Percentiles rank a stretch among this genome's conserved stretches.
phyloP scores from a whole-genome alignment of 2,113 vertebrate genomes.

The Anolis carolinensis region DNA sequence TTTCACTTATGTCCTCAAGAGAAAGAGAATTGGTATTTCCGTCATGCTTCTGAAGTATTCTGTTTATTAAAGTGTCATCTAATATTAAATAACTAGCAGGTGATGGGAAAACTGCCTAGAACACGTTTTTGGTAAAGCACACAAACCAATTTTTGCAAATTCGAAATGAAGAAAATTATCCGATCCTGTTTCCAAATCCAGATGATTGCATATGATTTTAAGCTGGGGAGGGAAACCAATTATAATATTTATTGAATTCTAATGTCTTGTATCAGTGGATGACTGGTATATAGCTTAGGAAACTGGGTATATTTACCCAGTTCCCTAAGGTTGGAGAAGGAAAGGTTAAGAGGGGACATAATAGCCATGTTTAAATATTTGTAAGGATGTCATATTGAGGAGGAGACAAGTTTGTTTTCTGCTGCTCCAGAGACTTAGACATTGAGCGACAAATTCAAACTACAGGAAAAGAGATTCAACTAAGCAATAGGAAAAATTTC shows the following conservation, averaged over 20 bases:
- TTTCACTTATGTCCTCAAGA: too few relatives aligned
- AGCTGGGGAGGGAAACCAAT: background rate
- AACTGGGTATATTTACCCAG: too few relatives aligned
- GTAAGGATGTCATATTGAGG: too few relatives aligned
- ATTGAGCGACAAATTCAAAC: too few relatives aligned
- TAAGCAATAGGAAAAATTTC: too few relatives aligned
- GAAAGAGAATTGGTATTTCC: background rate
- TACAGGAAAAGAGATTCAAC: too few relatives aligned
- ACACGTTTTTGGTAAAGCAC: background rate
- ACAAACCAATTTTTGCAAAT: background rate
- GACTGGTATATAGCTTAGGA: background rate
- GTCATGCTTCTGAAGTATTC: background rate
- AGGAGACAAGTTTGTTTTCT: too few relatives aligned
- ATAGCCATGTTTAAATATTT: too few relatives aligned
- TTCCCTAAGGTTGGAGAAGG: too few relatives aligned
- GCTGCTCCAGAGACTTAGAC: too few relatives aligned
- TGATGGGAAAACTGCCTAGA: conserved; percentile 6
- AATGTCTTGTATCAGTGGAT: background rate
- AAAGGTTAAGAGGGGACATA: too few relatives aligned
- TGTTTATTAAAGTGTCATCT: background rate
- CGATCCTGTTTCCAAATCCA: background rate
- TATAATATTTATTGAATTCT: too few relatives aligned
- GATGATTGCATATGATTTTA: background rate
- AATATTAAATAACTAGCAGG: background rate
- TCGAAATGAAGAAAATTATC: background rate